Base-by-base conservation (phyloP, 2,888 invertebrate genomes). In the Gari tellinella region DNA sequence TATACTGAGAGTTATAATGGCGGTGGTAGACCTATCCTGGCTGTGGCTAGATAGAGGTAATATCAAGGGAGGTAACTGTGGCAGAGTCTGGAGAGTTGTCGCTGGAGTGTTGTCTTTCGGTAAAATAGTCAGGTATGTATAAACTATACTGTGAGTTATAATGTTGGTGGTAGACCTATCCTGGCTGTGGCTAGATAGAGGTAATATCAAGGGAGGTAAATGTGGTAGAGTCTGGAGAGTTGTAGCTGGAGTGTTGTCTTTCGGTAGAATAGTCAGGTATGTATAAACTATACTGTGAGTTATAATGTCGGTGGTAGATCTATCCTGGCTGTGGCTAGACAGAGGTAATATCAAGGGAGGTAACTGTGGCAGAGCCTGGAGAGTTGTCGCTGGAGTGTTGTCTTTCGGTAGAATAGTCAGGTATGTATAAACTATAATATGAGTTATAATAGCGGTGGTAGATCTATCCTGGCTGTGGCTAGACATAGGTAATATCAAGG, bases 241-340 rank as follows among this genome's bases (percentile, higher is more conserved):
- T 10, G 8, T 58, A 0, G 23, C 63, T 1, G 72, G 72, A 10
- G 7, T 51, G n/a, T 41, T 63, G 10, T 56, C 67, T 14, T 37
- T 66, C 14, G 72, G 72, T n/a, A 38, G 72, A 12, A 41, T 72
- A 14, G 46, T 62, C 15, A 66, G 72, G 72, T 72, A 63, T 46
- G 49, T 43, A 21, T 19, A n/a, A n/a, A n/a, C n/a, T n/a, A n/a
- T 66, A 8, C 72, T 67, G 5, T 51, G 56, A 7, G 10, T 67
- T 7, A 10, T 72, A 17, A 62, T 72, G 55, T 49, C 72, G 1
- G n/a, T 63, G 14, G 58, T 67, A 7, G 72, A 72, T 25, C 23
- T 67, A 10, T 72, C 72, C 0, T 72, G 72, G 72, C n/a, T 72
- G 12, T 62, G 48, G 31, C 17, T 57, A n/a, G 72, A 72, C 41